Evolutionary conservation across 1,140 invertebrate genomes (phyloP), one percentile per base, ranked within the genome.

Genomic region (Eumeta japonica): DNA sequence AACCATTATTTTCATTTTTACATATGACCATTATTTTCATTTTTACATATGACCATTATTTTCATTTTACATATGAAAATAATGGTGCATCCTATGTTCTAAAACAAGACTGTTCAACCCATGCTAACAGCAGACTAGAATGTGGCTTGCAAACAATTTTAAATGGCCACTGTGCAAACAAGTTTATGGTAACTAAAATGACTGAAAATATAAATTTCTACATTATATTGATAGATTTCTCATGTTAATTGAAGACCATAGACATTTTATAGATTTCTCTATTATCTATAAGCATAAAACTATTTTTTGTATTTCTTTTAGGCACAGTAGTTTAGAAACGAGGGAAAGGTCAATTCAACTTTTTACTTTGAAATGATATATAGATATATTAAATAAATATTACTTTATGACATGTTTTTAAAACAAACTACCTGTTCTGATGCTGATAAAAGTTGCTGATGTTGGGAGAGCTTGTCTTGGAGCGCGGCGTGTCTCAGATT

Each of bases 371-470:
- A n/a, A n/a, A n/a, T 14, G 5, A 5, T 11, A 13, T 13, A 14
- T 12, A 30, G 13, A 14, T 30, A 13, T 30, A 14, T 7, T 30
- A 30, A 5, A 14, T 30, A 5, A 7, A 30, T 5, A 30, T 14
- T n/a, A n/a, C n/a, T n/a, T n/a, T n/a, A n/a, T 10, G 28, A 30
- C 28, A 30, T 7, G n/a, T 24, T 24, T 24, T n/a, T 7, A 24
- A 24, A n/a, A 24, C 5, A n/a, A 7, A 24, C 5, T 11, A 30
- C 12, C 66, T 45, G 40, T 46, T 61, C 44, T 70, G 63, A 35
- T 71, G 62, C 33, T 60, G 62, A 37, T 3, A 71, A 29, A 55
- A 73, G 55, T 41, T 68, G 66, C 39, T 73, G 68, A 31, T 68
- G 64, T 35, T 66, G 65, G 0, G 60, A 54, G 20, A 74, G 29